phyloP scores from a whole-genome alignment of 1,140 invertebrate genomes.

The Cherax quadricarinatus region DNA sequence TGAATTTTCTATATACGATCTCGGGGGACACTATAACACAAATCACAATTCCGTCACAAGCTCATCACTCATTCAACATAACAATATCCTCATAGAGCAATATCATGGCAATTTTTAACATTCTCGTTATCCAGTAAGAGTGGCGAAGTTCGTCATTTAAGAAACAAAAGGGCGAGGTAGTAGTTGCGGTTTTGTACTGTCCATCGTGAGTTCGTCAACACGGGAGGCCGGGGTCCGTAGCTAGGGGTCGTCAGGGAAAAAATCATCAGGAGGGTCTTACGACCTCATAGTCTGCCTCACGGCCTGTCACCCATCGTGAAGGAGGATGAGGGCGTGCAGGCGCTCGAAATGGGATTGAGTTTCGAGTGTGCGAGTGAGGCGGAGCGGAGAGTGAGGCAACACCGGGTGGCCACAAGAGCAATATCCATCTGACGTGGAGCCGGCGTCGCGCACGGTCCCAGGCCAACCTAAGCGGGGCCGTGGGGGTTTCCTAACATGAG shows the following conservation, averaged over 20 bases:
- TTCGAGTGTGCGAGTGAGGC: conserved; percentile 13
- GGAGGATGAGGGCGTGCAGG: neutral
- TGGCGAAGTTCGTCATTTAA: conserved; percentile 8
- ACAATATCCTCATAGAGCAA: neutral
- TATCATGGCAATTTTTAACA: conserved; percentile 1
- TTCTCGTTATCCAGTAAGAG: conserved; percentile 1
- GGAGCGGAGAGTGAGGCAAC: conserved; percentile 7
- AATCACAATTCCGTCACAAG: neutral
- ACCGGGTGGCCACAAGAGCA: conserved; percentile 41
- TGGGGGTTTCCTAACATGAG: neutral
- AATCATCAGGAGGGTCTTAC: conserved; percentile 3
- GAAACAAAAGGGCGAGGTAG: conserved; percentile 23
- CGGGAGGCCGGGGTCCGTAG: conserved; percentile 3
- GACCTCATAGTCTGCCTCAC: conserved; percentile 26
- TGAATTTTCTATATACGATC: no score
- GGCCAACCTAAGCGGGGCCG: neutral
- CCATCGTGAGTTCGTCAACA: conserved; percentile 28
- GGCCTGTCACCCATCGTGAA: conserved; percentile 7
- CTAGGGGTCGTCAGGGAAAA: conserved; percentile 30
- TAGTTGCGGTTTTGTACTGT: conserved; percentile 27
- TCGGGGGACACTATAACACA: no score
- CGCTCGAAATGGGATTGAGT: neutral
- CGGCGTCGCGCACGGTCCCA: conserved; percentile 16
- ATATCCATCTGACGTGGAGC: conserved; percentile 46
- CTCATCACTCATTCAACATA: neutral